Base-by-base conservation (phyloP, 2,797 vertebrate species). In the Falco cherrug region DNA sequence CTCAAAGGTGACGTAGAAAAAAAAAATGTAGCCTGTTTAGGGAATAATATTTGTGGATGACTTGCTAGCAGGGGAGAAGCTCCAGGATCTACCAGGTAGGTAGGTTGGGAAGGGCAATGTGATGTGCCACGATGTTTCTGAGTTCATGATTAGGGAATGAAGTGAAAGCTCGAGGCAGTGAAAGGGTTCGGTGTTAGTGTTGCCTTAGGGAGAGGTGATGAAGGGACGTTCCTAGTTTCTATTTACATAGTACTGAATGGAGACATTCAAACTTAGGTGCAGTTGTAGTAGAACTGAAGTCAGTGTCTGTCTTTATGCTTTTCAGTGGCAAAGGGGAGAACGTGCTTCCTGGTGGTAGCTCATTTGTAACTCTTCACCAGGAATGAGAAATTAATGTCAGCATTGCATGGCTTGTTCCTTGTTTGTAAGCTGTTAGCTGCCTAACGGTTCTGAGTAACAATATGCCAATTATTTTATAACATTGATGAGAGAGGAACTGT, bases 101-200 rank as follows among this genome's bases (percentile, higher is more conserved):
- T 84, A 25, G 22, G 16, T 5, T 80, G n/a, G 21, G 35, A 81
- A 33, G 20, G 45, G 9, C n/a, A 77, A 11, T 20, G 9, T 31
- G 74, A 13, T 20, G 22, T 71, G 41, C 13, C 59, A 24, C 29
- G 43, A 86, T 12, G 9, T 70, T 84, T 89, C 60, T n/a, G n/a
- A 65, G 25, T 59, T 87, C 53, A 39, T 7, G 2, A 3, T 47
- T 47, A 45, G 29, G 45, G 15, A 73, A 37, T 35, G n/a, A 67
- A 33, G 47, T 64, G 29, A 51, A 41, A 35, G 35, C 41, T 79
- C 35, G 60, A 90, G 31, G 29, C 21, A 87, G 1, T 0, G 0
- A 20, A 29, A 89, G 14, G 20, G 82, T 84, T 60, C 50, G 24
- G 43, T 59, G 26, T 75, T 63, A 26, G 43, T 59, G 26, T 75